A percentile compares a stretch with the other conserved stretches of the same genome.
Conservation (phyloP, 1,140 invertebrate species). For the Cardiocondyla obscurior region DNA sequence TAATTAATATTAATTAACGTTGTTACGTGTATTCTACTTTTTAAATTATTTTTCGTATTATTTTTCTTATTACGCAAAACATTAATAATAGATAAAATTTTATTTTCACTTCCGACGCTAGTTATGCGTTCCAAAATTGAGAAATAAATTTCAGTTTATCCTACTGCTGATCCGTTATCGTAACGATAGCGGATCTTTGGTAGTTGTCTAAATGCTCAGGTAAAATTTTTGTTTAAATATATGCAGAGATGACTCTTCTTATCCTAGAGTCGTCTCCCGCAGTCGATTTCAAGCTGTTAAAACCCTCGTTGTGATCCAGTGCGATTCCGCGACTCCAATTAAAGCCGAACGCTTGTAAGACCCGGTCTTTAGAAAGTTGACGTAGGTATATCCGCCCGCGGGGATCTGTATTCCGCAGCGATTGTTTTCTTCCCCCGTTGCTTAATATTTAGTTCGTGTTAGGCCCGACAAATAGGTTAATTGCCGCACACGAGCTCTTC, state of each 20-base stretch:
- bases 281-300: slow-evolving; percentile 10
- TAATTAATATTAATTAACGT: neutral
- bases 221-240: neutral
- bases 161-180: neutral
- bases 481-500: slow-evolving; percentile 15
- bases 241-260: neutral
- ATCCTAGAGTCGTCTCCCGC: neutral
- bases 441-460: slow-evolving; percentile 44
- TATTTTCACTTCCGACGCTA: neutral
- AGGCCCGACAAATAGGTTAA: slow-evolving; percentile 57
- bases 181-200: neutral
- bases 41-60: neutral
- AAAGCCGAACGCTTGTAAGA: neutral
- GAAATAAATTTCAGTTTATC: neutral
- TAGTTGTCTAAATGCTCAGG: too few relatives aligned
- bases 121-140: neutral
- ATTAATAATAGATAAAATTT: neutral
- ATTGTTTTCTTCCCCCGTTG: neutral
- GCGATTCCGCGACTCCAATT: slow-evolving; percentile 25
- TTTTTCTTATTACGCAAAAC: neutral
- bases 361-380: slow-evolving; percentile 30
- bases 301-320: neutral
- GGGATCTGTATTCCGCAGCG: slow-evolving; percentile 21
- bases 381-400: neutral
- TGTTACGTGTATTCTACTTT: neutral